Base-by-base conservation (phyloP, 2,113 vertebrate genomes). In the Alligator sinensis region DNA sequence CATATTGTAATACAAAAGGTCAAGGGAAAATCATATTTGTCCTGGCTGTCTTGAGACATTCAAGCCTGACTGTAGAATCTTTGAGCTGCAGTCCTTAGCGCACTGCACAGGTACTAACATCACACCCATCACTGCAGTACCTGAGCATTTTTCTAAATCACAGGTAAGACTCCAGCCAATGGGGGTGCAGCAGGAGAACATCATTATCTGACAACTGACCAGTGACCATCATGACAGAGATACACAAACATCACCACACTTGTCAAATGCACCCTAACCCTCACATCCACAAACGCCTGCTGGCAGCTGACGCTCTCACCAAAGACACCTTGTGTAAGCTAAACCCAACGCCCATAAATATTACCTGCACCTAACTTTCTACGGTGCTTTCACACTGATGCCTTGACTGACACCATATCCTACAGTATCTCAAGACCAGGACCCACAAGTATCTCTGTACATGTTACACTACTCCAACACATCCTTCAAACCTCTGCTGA, bases 151-250 rank as follows among this genome's bases (percentile, higher is more conserved):
- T 61, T 86, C 57, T 38, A 59, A 25, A 62, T 30, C 70, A 63
- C 25, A 25, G n/a, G 17, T 9, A 10, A 60, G 74, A 63, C 57
- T 86, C 80, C 63, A 80, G 54, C n/a, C 79, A 72, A 66, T 62
- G 0, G 0, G 3, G 12, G 1, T 2, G 11, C 24, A 82, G 1
- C 19, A 25, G 60, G 55, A 86, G 86, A 74, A 19, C 16, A 74
- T 4, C 1, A 0, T 30, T 8, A 18, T 2, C 30, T 34, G 76
- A 86, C 2, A 18, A 62, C 54, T 60, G 68, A 91, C 21, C 1
- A 1, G 66, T 25, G 55, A 59, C 15, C 82, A 11, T 77, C 59
- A 55, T 0, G 2, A 86, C 25, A 62, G 0, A 1, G 63, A 90
- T 38, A n/a, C 15, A 12, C 25, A 24, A 16, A 38, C 58, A 79